Evolutionary conservation across 2,888 invertebrate genomes (phyloP), one percentile per base, ranked within the genome.

Genomic region (Opisthograptis luteolata): DNA sequence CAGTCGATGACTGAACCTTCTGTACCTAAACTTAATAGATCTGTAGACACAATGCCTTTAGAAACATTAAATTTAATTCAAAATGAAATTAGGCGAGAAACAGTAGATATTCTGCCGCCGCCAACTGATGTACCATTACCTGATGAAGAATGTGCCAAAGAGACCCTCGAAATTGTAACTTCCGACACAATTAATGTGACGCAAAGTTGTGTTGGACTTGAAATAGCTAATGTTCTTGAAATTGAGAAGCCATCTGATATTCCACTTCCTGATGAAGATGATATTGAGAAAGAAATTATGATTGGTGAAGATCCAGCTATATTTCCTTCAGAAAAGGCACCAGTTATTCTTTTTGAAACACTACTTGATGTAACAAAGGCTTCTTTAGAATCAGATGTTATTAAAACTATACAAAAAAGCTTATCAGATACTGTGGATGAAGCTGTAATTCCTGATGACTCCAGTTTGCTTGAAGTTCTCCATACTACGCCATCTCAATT

Each of bases 211-310:
- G 13, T 17, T 24, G 3, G 1, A 2, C 14, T 24, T 30, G 10
- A 36, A 30, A 15, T 27, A 19, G 1, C 4, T 1, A 27, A 6
- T 15, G 28, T 15, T 12, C 10, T 24, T 19, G 9, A 10, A 27
- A n/a, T n/a, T 35, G 34, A 41, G 37, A 51, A 60, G 19, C 73
- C 76, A 35, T 67, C 63, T 46, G 68, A 79, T 58, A 55, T 76
- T 51, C 79, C 81, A 43, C 65, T 83, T 46, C 79, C 81, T 41
- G 75, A 79, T 71, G 81, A 80, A 49, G 74, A 79, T 62, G 74
- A 79, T 31, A 41, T 70, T 51, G 76, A 77, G 8, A 64, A 64
- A 49, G 66, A 64, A 36, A n/a, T 53, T 7, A 40, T 40, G 28
- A 12, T 46, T 10, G 35, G 17, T 41, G 24, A 13, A 39, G 41